Evolutionary conservation across 2,797 vertebrate genomes (phyloP).

Genomic region (Nothura maculosa): DNA sequence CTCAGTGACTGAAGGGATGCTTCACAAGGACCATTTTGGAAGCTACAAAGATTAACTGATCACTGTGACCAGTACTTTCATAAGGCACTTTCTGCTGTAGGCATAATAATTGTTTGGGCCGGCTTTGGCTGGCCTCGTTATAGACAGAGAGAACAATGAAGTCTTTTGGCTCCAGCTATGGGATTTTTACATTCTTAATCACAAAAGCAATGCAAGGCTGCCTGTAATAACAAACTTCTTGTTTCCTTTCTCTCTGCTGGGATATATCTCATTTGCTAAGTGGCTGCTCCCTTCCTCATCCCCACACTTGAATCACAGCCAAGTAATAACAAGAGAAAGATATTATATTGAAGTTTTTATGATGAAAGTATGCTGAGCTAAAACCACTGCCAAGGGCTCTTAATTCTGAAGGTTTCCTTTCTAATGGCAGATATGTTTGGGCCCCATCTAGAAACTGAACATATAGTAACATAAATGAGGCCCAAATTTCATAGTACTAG

Average conservation of each 20-base stretch:
- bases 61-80: slow-evolving; percentile 4
- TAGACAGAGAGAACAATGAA: slow-evolving; percentile 19
- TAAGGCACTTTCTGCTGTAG: neutral
- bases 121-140: slow-evolving; percentile 29
- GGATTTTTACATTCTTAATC: slow-evolving; percentile 58
- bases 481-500: neutral
- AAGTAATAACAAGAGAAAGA: slow-evolving; percentile 16
- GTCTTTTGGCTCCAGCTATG: slow-evolving; percentile 35
- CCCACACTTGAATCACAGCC: slow-evolving; percentile 25
- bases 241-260: slow-evolving; percentile 3
- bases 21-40: neutral
- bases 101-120: slow-evolving; percentile 19
- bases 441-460: neutral
- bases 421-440: neutral
- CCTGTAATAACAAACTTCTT: slow-evolving; percentile 53
- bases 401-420: neutral
- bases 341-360: neutral
- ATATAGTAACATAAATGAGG: neutral
- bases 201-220: slow-evolving; percentile 27
- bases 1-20: neutral
- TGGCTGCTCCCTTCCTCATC: neutral
- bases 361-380: neutral
- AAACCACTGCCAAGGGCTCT: neutral
- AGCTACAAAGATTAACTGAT: neutral
- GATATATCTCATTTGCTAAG: slow-evolving; percentile 61